Evolutionary conservation across 2,797 vertebrate species (phyloP).

Genomic region (Lycodopsis pacificus): DNA sequence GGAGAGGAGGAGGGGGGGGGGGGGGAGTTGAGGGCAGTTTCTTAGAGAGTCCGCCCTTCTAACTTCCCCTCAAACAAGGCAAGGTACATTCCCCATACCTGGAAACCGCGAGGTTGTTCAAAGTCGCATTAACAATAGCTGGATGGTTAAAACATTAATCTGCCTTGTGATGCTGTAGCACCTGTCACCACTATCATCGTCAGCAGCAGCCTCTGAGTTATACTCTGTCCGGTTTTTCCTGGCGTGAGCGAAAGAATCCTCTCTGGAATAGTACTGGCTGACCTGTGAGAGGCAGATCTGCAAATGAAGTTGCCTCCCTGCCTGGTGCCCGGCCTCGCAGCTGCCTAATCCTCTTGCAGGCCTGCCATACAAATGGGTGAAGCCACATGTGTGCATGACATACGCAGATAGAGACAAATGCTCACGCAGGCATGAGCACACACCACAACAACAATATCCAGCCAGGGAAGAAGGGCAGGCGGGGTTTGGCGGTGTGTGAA

Average conservation of each 20-base stretch:
- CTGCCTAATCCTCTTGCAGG: constrained; percentile 58
- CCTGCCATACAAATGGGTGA: constrained; percentile 43
- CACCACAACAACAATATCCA: constrained; percentile 39
- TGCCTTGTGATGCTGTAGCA: constrained; percentile 51
- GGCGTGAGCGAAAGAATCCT: constrained; percentile 55
- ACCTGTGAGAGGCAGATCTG: constrained; percentile 56
- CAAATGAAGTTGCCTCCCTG: constrained; percentile 61
- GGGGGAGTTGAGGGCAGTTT: constrained; percentile 29
- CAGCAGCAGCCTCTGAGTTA: constrained; percentile 61
- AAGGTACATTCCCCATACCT: constrained; percentile 32
- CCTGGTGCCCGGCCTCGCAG: constrained; percentile 49
- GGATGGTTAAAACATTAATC: constrained; percentile 71
- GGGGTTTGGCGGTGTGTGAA: constrained; percentile 58
- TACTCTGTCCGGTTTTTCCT: constrained; percentile 50
- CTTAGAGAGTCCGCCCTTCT: constrained; percentile 50
- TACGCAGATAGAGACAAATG: constrained; percentile 57
- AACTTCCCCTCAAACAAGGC: constrained; percentile 29
- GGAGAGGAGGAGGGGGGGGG: constrained; percentile 37
- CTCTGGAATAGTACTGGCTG: constrained; percentile 48
- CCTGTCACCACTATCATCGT: constrained; percentile 48
- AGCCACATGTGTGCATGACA: constrained; percentile 38
- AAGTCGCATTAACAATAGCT: constrained; percentile 64
- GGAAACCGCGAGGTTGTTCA: constrained; percentile 51
- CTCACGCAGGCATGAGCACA: constrained; percentile 55
- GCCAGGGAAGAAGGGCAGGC: constrained; percentile 37